Evolutionary conservation across 2,113 vertebrate species (phyloP), one percentile per base, ranked within the genome.

Genomic region (Nothocercus nigrocapillus): DNA sequence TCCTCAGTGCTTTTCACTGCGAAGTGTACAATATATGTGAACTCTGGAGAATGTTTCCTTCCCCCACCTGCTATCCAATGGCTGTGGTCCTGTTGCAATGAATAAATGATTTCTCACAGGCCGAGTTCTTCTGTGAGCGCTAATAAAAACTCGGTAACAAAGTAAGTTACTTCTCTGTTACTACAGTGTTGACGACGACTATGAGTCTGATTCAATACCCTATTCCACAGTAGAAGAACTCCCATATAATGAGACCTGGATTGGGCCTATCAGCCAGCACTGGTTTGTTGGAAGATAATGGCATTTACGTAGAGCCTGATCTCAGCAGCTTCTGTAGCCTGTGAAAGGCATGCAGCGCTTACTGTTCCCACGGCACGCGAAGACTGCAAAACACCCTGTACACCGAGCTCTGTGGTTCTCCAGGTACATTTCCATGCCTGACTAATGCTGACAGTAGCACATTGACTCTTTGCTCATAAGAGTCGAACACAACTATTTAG

Each of bases 401-500:
- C 51, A 58, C 3, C 44, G 27, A 36, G 58, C 45, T 3, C 68
- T 58, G 82, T 42, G 28, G 36, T 45, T 59, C 8, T 13, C 27
- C 87, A 78, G 89, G 95, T 95, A 96, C 63, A 78, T 95, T 96
- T 97, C 61, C 77, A 67, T 90, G 87, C 94, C 66, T 56, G 94
- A 49, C 91, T 95, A 85, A 93, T 90, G 85, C 96, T 97, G 94
- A 89, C 94, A 96, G 82, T 88, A 85, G 82, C 96, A 95, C 38
- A 64, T 86, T 86, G 89, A 75, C 83, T 95, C 76, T 88, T 89
- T 96, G 86, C 85, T 90, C 42, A 2, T 44, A 32, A 85, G 92
- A 97, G 94, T 80, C 97, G 94, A 97, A 95, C 92, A 97, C 96
- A 96, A 95, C 96, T 97, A 70, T 47, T 85, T 90, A 93, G 69